A percentile compares a stretch with the other conserved stretches of the same genome.
Evolutionary conservation across 1,140 invertebrate genomes (phyloP).

Genomic region (Tetramorium simillimum): DNA sequence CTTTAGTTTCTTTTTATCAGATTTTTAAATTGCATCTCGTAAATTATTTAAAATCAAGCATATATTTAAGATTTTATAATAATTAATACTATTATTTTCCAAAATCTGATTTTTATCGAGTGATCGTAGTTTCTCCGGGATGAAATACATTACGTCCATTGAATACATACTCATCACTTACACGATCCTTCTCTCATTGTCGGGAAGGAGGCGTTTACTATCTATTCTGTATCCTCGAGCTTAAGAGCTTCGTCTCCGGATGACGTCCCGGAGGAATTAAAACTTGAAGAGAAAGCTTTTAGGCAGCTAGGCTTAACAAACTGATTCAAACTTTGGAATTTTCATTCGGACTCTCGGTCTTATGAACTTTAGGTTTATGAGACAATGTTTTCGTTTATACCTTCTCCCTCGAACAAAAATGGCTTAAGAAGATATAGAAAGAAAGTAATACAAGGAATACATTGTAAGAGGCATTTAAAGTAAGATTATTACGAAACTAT

Average conservation of each 20-base stretch:
- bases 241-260: constrained; percentile 6
- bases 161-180: constrained; percentile 29
- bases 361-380: constrained; percentile 33
- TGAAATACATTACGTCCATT: constrained; percentile 17
- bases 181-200: not conserved
- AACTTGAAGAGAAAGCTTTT: constrained; percentile 22
- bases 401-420: not conserved
- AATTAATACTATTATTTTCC: not conserved
- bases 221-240: not conserved
- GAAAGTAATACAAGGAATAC: not conserved
- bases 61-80: not conserved
- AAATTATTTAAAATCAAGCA: not conserved
- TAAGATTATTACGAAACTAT: not conserved
- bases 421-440: not conserved
- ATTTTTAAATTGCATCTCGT: not conserved
- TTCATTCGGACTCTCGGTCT: constrained; percentile 5
- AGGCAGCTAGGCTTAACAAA: constrained; percentile 25
- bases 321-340: constrained; percentile 28
- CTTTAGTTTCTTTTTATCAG: not conserved
- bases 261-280: constrained; percentile 7
- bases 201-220: not conserved
- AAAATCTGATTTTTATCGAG: not conserved
- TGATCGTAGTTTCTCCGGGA: not conserved
- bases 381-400: not conserved
- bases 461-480: not conserved